Percentiles rank a stretch among this genome's conserved stretches.
Evolutionary conservation across 1,140 invertebrate genomes (phyloP).

Genomic region (Formica exsecta): DNA sequence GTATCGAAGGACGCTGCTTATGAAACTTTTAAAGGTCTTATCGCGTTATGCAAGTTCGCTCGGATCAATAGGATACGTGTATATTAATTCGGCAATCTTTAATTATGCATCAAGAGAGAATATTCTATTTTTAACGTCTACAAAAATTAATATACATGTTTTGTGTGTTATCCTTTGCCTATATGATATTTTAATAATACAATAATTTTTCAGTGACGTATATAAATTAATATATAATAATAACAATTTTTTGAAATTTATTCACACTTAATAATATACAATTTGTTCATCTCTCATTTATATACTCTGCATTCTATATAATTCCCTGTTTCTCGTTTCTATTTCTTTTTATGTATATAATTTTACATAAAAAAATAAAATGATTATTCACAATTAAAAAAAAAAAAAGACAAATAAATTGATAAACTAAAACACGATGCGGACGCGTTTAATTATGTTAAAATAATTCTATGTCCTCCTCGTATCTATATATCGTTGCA

Average conservation of each 20-base stretch:
- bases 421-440: neutral
- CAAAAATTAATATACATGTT: neutral
- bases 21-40: neutral
- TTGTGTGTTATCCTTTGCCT: neutral
- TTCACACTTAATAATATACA: neutral
- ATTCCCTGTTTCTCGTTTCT: neutral
- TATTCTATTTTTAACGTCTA: neutral
- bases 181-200: neutral
- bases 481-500: neutral
- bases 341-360: neutral
- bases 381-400: neutral
- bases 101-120: neutral
- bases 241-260: neutral
- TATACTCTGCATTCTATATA: neutral
- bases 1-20: conserved; percentile 6
- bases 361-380: neutral
- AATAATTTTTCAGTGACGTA: neutral
- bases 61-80: neutral
- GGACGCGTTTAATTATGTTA: neutral
- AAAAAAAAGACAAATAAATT: neutral
- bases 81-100: neutral
- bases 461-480: neutral
- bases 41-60: neutral
- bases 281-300: neutral
- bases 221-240: neutral